Conservation (phyloP, 2,113 vertebrate genomes). For the Vombatus ursinus region DNA sequence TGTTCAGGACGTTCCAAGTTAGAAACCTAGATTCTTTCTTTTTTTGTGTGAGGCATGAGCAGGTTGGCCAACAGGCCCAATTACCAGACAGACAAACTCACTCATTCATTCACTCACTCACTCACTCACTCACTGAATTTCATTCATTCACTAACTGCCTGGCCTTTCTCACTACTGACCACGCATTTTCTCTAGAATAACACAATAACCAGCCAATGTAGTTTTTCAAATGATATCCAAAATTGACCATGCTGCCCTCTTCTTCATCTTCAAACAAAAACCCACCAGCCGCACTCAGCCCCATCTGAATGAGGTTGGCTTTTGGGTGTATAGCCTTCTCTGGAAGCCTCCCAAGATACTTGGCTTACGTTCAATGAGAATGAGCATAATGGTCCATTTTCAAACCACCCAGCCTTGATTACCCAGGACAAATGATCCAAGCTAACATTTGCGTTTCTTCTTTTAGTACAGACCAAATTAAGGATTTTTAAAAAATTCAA, state of each 20-base stretch:
- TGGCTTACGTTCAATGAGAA: background rate
- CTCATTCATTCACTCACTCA: too few species aligned
- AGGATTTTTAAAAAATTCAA: background rate
- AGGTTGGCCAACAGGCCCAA: background rate
- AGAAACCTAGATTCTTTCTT: background rate
- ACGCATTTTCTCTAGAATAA: background rate
- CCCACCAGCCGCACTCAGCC: background rate
- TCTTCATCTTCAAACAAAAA: background rate
- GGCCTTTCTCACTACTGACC: background rate
- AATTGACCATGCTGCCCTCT: conserved; percentile 9
- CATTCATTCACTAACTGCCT: background rate
- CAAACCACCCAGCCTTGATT: background rate
- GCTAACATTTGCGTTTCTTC: background rate
- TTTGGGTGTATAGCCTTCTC: background rate
- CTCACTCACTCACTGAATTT: background rate
- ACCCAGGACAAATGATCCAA: background rate
- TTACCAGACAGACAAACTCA: background rate
- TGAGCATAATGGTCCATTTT: background rate
- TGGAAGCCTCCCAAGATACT: background rate
- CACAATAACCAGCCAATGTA: conserved; percentile 21
- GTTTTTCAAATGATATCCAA: conserved; percentile 40
- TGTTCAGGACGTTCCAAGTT: background rate
- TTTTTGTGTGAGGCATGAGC: background rate
- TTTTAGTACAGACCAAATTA: background rate
- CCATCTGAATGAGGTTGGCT: background rate